Conservation (phyloP, 2,888 invertebrate species). For the Autographa gamma region DNA sequence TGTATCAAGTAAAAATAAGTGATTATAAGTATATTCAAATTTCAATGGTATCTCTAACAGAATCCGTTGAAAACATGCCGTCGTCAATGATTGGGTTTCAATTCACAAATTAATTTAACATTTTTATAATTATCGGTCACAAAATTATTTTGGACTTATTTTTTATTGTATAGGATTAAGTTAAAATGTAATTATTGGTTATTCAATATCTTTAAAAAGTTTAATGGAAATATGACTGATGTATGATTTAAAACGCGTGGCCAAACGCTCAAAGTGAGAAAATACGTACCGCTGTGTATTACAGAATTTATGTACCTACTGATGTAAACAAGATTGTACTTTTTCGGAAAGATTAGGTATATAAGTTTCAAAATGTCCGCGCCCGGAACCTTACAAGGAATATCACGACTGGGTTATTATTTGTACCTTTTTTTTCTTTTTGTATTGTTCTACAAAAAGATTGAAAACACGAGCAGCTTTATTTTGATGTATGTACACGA, state of each 20-base stretch:
- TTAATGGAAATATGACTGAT: conserved; percentile 18
- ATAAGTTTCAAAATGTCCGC: background rate
- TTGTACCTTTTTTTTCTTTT: background rate
- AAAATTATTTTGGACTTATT: conserved; percentile 30
- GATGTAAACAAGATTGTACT: conserved; percentile 7
- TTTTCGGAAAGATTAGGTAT: background rate
- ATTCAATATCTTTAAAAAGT: conserved; percentile 12
- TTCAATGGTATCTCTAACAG: background rate
- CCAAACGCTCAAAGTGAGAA: conserved; percentile 26
- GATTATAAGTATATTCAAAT: background rate
- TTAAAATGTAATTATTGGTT: conserved; percentile 23
- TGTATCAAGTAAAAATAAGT: too few species aligned
- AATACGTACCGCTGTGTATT: conserved; percentile 6
- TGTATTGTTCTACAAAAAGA: conserved; percentile 7
- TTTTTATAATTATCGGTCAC: conserved; percentile 11
- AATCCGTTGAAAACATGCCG: background rate
- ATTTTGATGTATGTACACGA: conserved; percentile 20
- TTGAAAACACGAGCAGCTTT: conserved; percentile 7
- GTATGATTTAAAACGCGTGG: conserved; percentile 13
- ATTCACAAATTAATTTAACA: conserved; percentile 15
- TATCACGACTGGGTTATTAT: background rate
- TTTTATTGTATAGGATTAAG: conserved; percentile 32
- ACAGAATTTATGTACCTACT: conserved; percentile 16
- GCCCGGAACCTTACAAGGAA: background rate
- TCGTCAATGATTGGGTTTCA: background rate